Evolutionary conservation across 2,113 vertebrate genomes (phyloP).

Genomic region (Canis aureus): DNA sequence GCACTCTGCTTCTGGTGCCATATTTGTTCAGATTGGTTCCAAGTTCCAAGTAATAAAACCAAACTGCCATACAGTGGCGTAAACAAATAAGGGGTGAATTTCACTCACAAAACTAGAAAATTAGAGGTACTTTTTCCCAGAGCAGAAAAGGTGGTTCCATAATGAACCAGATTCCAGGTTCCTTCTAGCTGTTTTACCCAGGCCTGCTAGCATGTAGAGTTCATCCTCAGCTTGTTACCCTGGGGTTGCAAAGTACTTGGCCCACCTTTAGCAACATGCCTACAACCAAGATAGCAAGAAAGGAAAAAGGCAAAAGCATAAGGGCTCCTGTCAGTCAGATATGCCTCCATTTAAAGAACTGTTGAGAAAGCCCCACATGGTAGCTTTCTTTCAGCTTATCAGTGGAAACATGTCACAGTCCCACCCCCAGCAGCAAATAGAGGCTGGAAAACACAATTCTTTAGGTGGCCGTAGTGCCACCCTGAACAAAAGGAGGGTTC

Average conservation of each 20-base stretch:
- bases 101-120: constrained; percentile 15
- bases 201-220: not conserved
- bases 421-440: not conserved
- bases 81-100: not conserved
- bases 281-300: not conserved
- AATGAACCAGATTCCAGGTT: not conserved
- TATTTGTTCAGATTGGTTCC: not conserved
- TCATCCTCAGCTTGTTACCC: not conserved
- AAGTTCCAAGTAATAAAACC: not conserved
- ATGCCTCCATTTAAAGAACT: not conserved
- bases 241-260: not conserved
- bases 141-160: not conserved
- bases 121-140: not conserved
- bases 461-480: not conserved
- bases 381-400: not conserved
- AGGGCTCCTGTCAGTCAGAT: not conserved
- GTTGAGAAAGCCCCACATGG: not conserved
- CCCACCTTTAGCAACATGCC: not conserved
- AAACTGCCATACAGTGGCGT: not conserved
- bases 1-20: not conserved
- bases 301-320: not conserved
- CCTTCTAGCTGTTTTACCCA: not conserved
- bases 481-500: not conserved
- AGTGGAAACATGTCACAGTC: not conserved
- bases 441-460: not conserved